Evolutionary conservation across 2,888 invertebrate species (phyloP).

Genomic region (Leucophenga maculata): DNA sequence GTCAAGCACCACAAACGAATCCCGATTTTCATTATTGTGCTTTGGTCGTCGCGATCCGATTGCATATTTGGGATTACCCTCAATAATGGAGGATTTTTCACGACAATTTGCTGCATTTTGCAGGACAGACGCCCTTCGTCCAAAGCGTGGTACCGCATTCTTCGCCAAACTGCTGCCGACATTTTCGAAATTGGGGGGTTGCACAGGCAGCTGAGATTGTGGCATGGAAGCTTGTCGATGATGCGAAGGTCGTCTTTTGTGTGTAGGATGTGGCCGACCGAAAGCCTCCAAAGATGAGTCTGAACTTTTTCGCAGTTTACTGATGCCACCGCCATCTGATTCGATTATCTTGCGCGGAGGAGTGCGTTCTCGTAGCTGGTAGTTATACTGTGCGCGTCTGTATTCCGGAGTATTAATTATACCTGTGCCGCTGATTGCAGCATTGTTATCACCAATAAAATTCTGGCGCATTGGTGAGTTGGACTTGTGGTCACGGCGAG

Average conservation of each 20-base stretch:
- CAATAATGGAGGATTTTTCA: slow-evolving; percentile 64
- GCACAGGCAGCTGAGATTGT: slow-evolving; percentile 41
- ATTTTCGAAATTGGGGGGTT: slow-evolving; percentile 58
- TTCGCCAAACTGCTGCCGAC: slow-evolving; percentile 49
- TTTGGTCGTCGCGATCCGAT: slow-evolving; percentile 51
- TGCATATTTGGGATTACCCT: slow-evolving; percentile 68
- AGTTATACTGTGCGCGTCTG: slow-evolving; percentile 68
- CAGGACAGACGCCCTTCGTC: slow-evolving; percentile 66
- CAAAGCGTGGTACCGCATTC: slow-evolving; percentile 62
- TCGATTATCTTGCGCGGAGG: slow-evolving; percentile 50
- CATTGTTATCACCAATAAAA: slow-evolving; percentile 26
- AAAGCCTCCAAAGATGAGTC: slow-evolving; percentile 47
- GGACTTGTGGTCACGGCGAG: slow-evolving; percentile 45
- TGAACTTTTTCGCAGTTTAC: slow-evolving; percentile 48
- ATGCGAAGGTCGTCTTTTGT: slow-evolving; percentile 53
- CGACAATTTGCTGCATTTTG: slow-evolving; percentile 63
- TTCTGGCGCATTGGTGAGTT: slow-evolving; percentile 43
- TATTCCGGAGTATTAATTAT: slow-evolving; percentile 70
- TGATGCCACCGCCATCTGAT: slow-evolving; percentile 28
- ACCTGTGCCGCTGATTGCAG: slow-evolving; percentile 39
- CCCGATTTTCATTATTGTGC: slow-evolving; percentile 54
- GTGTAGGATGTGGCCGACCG: slow-evolving; percentile 39
- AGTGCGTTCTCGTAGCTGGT: slow-evolving; percentile 66
- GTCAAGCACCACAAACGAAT: slow-evolving; percentile 69
- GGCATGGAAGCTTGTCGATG: slow-evolving; percentile 50